These are phyloP conservation scores for Streblospio benedicti DNA, from an alignment of 1,140 invertebrate species.

Conservation along the genomic window DNA sequence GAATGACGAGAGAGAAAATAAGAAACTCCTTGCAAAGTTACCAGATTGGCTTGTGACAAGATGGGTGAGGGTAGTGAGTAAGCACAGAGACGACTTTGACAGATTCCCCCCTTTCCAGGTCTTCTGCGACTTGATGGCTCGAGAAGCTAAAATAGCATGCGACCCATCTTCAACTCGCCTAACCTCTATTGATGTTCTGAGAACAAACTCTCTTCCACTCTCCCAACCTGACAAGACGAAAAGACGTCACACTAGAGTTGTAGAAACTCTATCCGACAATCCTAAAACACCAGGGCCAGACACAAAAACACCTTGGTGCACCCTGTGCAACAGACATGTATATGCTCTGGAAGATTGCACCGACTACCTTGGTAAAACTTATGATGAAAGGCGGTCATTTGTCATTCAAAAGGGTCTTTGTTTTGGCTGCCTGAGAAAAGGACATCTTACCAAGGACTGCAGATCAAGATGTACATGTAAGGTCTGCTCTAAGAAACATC, in stretches of 20 bases:
- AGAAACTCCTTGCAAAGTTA: slow-evolving; percentile 20
- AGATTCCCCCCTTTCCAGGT: slow-evolving; percentile 17
- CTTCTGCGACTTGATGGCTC: slow-evolving; percentile 18
- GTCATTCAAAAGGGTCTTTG: slow-evolving; percentile 10
- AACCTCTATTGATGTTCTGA: slow-evolving; percentile 1
- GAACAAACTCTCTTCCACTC: too few relatives aligned
- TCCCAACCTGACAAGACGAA: too few relatives aligned
- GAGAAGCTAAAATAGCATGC: slow-evolving; percentile 22
- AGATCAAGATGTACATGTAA: neutral
- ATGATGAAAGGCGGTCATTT: neutral
- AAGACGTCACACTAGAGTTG: too few relatives aligned
- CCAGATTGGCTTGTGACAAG: slow-evolving; percentile 22
- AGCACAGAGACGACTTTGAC: neutral
- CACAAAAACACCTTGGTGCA: too few relatives aligned
- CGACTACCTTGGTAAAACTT: neutral
- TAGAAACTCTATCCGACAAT: too few relatives aligned
- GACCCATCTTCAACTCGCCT: slow-evolving; percentile 20
- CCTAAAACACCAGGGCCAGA: too few relatives aligned
- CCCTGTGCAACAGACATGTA: neutral
- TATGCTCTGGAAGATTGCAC: neutral
- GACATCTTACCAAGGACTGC: neutral
- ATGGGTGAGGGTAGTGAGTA: slow-evolving; percentile 15
- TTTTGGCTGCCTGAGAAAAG: slow-evolving; percentile 2
- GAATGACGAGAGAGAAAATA: slow-evolving; percentile 22
- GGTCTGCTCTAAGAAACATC: slow-evolving; percentile 5